Evolutionary conservation across 2,113 vertebrate species (phyloP).

Genomic region (Mohoua ochrocephala): DNA sequence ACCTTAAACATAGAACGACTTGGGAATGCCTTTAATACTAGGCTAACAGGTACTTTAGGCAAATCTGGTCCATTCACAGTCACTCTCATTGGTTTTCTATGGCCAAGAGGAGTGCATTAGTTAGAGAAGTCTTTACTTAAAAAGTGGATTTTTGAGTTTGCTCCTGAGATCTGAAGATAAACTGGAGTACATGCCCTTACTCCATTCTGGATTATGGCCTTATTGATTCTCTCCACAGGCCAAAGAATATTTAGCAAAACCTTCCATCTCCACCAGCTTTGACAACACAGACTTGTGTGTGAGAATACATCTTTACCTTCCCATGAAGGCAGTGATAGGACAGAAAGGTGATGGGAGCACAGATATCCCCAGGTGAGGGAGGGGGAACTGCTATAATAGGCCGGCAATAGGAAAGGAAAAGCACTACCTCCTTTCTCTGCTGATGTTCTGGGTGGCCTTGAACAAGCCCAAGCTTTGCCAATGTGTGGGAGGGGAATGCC

Average conservation of each 20-base stretch:
- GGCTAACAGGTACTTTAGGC: not conserved
- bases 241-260: not conserved
- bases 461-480: not conserved
- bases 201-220: not conserved
- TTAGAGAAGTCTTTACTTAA: not conserved
- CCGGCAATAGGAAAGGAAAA: rapidly evolving
- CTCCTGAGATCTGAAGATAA: not conserved
- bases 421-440: rapidly evolving
- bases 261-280: not conserved
- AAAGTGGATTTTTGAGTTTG: not conserved
- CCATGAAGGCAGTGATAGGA: rapidly evolving
- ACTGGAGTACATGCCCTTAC: rapidly evolving
- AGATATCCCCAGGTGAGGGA: not conserved
- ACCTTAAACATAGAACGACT: not conserved
- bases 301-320: rapidly evolving
- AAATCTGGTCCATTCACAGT: not conserved
- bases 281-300: not conserved
- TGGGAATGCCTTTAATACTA: not conserved
- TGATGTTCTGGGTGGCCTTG: not conserved
- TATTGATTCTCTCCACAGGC: rapidly evolving
- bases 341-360: not conserved
- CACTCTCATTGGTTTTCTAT: not conserved
- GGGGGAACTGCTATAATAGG: not conserved
- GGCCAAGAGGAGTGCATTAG: not conserved
- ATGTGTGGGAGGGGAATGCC: not conserved